Evolutionary conservation across 2,113 vertebrate genomes (phyloP).

Genomic region (Orthonyx spaldingii): DNA sequence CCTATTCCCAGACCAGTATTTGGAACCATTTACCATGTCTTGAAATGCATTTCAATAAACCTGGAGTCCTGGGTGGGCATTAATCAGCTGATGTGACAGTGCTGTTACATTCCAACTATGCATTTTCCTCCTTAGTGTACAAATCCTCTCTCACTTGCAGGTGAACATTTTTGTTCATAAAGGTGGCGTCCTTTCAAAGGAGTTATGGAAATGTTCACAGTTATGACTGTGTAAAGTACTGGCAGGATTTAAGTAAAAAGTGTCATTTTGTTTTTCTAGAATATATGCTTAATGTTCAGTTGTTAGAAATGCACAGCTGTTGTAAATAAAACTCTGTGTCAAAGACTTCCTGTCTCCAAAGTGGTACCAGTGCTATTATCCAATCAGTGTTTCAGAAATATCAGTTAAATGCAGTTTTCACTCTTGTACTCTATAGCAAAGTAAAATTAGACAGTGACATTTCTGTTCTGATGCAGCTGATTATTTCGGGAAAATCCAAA

Average conservation of each 20-base stretch:
- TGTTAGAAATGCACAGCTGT: not conserved
- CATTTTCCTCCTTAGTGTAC: not conserved
- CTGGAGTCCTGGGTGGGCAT: not conserved
- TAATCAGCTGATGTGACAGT: not conserved
- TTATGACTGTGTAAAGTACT: not conserved
- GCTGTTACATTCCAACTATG: accelerated
- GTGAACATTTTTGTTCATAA: not conserved
- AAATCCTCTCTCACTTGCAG: not conserved
- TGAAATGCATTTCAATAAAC: constrained; percentile 3
- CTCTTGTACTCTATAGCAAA: not conserved
- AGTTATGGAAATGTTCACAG: not conserved
- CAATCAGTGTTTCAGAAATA: not conserved
- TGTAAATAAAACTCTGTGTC: not conserved
- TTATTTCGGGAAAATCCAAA: not conserved
- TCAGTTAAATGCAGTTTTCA: not conserved
- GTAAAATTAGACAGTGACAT: not conserved
- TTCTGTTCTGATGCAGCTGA: not conserved
- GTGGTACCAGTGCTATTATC: not conserved
- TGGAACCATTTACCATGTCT: not conserved
- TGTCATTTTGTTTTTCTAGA: not conserved
- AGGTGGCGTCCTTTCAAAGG: not conserved
- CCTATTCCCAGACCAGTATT: not conserved
- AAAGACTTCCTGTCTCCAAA: not conserved
- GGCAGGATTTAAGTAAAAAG: not conserved
- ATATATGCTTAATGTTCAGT: not conserved